phyloP scores from a whole-genome alignment of 2,113 vertebrate species.

The Cynocephalus volans region DNA sequence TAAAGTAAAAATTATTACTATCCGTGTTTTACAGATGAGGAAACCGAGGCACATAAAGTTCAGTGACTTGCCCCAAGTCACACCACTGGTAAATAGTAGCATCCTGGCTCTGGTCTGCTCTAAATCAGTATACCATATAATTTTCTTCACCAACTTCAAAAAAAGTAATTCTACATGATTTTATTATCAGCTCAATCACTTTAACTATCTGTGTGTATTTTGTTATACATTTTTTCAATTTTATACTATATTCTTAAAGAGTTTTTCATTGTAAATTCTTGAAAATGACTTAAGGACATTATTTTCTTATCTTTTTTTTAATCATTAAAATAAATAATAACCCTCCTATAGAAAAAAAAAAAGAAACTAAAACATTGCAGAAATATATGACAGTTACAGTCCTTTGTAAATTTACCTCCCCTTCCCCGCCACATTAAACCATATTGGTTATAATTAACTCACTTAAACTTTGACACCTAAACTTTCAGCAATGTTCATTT shows the following conservation, averaged over 20 bases:
- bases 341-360: not conserved
- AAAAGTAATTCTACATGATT: constrained; percentile 5
- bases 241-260: not conserved
- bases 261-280: constrained; percentile 24
- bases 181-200: not conserved
- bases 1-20: too few species aligned
- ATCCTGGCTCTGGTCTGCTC: not conserved
- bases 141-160: not conserved
- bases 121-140: not conserved
- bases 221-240: not conserved
- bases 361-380: not conserved
- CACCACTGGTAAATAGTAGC: too few species aligned
- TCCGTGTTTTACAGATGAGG: not conserved
- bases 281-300: not conserved
- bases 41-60: not conserved
- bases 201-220: not conserved
- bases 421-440: not conserved
- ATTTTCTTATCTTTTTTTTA: constrained; percentile 12
- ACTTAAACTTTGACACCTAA: constrained; percentile 16
- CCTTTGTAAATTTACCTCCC: not conserved
- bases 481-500: not conserved
- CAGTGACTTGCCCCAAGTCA: not conserved
- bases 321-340: constrained; percentile 23
- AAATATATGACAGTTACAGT: not conserved
- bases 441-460: not conserved